Evolutionary conservation across 2,888 invertebrate genomes (phyloP).

Genomic region (Caenorhabditis parvicauda): DNA sequence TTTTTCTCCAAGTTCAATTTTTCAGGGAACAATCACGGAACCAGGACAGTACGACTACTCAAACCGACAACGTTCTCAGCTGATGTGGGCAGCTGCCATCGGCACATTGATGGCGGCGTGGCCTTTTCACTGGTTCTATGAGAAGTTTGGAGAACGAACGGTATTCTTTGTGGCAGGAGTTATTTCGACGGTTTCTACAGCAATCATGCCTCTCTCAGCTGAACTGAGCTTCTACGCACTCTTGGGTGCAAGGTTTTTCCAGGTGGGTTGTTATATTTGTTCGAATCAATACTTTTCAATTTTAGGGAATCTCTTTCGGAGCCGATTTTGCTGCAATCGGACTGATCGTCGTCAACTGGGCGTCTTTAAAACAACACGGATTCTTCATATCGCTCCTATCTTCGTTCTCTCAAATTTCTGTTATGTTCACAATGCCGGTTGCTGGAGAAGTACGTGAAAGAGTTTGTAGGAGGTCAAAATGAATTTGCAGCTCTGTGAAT

Average conservation of each 20-base stretch:
- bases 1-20: too few relatives aligned
- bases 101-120: conserved; percentile 49
- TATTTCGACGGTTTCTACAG: conserved; percentile 49
- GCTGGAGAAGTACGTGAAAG: conserved; percentile 49
- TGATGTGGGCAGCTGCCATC: conserved; percentile 49
- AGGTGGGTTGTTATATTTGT: conserved; percentile 34
- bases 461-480: too few relatives aligned
- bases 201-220: conserved; percentile 41
- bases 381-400: conserved; percentile 54
- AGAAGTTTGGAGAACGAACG: conserved; percentile 45
- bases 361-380: conserved; percentile 51
- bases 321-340: conserved; percentile 58
- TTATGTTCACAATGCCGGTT: conserved; percentile 57
- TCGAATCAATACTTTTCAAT: background rate
- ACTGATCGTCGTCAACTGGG: conserved; percentile 54
- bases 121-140: conserved; percentile 52
- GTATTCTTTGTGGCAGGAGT: conserved; percentile 51
- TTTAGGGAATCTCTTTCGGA: conserved; percentile 53
- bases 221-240: conserved; percentile 28
- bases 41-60: conserved; percentile 18
- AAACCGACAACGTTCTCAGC: conserved; percentile 37
- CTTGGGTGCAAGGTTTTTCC: conserved; percentile 44
- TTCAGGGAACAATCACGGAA: conserved; percentile 3
- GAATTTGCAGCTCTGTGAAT: conserved; percentile 34
- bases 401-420: conserved; percentile 55